These are phyloP conservation scores for Cynopterus brachyotis DNA, from an alignment of 2,113 vertebrate species.

Conservation along the genomic window DNA sequence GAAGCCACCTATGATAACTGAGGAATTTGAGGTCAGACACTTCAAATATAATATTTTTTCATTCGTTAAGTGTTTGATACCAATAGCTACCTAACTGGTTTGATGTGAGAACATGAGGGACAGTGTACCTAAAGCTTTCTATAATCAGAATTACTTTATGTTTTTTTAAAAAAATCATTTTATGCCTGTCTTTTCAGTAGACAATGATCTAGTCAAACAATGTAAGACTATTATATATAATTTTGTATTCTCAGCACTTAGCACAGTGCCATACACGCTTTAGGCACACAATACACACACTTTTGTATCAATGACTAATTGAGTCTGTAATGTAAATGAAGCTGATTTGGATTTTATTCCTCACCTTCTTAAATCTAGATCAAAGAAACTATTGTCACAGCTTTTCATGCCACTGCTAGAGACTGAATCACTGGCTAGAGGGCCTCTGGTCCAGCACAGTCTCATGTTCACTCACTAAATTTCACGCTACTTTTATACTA, in stretches of 20 bases:
- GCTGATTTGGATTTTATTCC: neutral
- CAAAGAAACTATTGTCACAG: neutral
- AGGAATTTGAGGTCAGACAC: neutral
- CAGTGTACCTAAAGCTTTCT: neutral
- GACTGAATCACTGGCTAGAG: neutral
- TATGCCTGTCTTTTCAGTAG: neutral
- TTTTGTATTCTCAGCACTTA: neutral
- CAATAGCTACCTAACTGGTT: neutral
- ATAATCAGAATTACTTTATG: neutral
- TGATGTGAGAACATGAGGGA: neutral
- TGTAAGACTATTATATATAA: neutral
- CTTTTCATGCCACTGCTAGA: neutral
- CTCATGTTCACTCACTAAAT: neutral
- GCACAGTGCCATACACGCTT: neutral
- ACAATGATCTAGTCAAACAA: neutral
- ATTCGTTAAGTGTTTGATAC: neutral
- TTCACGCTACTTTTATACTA: neutral
- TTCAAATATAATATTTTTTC: neutral
- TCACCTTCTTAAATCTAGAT: neutral
- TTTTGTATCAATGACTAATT: neutral
- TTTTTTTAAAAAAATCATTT: neutral
- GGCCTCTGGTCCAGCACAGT: rapidly evolving
- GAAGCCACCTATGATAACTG: neutral
- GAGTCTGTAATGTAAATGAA: neutral
- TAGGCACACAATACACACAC: neutral